Percentiles rank a stretch among this genome's conserved stretches.
Evolutionary conservation across 2,888 invertebrate genomes (phyloP).

Genomic region (Boloria selene): DNA sequence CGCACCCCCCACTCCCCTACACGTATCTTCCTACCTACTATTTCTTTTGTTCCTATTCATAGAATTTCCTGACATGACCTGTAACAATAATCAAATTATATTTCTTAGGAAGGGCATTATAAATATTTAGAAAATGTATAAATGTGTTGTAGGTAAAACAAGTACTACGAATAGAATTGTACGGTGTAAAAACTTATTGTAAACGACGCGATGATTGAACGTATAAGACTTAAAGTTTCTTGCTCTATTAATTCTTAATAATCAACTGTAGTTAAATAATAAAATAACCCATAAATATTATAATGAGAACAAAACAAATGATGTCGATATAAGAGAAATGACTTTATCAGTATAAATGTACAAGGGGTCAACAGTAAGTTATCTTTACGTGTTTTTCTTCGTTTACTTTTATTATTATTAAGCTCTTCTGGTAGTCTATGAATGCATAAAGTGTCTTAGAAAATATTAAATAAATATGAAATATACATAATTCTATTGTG

Average conservation of each 20-base stretch:
- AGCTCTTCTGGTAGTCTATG: constrained; percentile 3
- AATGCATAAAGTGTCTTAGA: constrained; percentile 3
- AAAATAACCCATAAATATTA: background rate
- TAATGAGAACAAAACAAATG: constrained; percentile 24
- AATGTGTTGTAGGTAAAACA: constrained; percentile 1
- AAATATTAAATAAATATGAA: no score
- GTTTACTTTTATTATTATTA: constrained; percentile 35
- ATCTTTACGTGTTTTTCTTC: constrained; percentile 34
- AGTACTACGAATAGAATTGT: constrained; percentile 5
- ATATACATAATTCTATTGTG: no score
- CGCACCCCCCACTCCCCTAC: constrained; percentile 47
- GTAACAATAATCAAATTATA: constrained; percentile 71
- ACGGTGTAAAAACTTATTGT: background rate
- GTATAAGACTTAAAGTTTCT: background rate
- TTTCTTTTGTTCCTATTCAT: constrained; percentile 74
- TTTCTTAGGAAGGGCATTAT: constrained; percentile 44
- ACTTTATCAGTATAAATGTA: constrained; percentile 32
- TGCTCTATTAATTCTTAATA: background rate
- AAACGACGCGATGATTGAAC: no score
- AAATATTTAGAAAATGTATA: constrained; percentile 30
- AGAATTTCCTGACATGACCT: constrained; percentile 51
- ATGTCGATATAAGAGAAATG: constrained; percentile 26
- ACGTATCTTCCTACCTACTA: constrained; percentile 51
- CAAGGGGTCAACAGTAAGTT: constrained; percentile 34
- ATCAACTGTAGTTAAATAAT: background rate